Percentiles rank a stretch among this genome's conserved stretches.
These are phyloP conservation scores for Paratilapia polleni DNA, from an alignment of 2,113 vertebrate species.

Conservation along the genomic window DNA sequence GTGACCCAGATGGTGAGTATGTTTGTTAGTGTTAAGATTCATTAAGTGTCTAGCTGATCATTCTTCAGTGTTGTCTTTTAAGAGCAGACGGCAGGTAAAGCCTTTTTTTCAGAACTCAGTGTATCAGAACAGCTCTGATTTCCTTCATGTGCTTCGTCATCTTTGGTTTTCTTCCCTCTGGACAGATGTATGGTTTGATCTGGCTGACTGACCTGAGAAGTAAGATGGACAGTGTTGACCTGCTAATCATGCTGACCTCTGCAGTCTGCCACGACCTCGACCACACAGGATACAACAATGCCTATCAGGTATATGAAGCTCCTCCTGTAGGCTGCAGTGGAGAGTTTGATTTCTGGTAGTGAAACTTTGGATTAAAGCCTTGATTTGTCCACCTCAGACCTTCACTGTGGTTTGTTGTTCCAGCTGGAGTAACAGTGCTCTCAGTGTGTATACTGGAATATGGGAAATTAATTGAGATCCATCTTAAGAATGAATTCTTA, in stretches of 20 bases:
- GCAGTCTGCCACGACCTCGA: conserved; percentile 85
- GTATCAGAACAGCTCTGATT: neutral
- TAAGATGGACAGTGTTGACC: conserved; percentile 79
- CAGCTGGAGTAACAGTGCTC: neutral
- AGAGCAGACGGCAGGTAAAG: neutral
- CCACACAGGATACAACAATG: conserved; percentile 86
- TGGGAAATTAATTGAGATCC: neutral
- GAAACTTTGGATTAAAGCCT: neutral
- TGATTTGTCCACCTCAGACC: too few species aligned
- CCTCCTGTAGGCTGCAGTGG: neutral
- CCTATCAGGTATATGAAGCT: conserved; percentile 75
- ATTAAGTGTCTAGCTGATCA: too few species aligned
- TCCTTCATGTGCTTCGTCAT: neutral
- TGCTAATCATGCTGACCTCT: conserved; percentile 83
- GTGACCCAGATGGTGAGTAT: conserved; percentile 84
- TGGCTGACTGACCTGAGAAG: conserved; percentile 83
- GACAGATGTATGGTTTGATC: conserved; percentile 85
- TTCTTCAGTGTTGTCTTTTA: too few species aligned
- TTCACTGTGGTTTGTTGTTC: neutral
- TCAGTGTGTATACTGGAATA: neutral
- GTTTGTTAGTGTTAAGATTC: neutral
- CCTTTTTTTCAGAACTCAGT: neutral
- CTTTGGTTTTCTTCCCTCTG: neutral
- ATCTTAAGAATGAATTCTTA: neutral
- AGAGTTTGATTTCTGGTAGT: neutral